A percentile compares a stretch with the other conserved stretches of the same genome.
Evolutionary conservation across 2,113 vertebrate species (phyloP).

Genomic region (Synodontis membranacea): DNA sequence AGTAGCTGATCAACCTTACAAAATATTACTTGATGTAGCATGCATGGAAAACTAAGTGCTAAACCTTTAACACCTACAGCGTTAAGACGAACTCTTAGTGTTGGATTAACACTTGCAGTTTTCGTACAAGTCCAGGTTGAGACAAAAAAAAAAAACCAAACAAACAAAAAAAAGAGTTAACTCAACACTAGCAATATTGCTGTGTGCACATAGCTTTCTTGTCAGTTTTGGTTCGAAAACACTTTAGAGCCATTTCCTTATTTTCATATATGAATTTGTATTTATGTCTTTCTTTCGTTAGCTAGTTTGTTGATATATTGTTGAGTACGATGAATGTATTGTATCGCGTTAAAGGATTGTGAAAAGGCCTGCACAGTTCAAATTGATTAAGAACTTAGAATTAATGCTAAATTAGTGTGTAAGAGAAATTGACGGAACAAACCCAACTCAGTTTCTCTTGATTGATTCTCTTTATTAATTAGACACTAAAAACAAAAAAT

Average conservation of each 20-base stretch:
- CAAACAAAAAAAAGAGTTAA: too few species aligned
- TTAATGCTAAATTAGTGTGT: too few species aligned
- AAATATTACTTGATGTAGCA: conserved; percentile 39
- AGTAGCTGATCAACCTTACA: conserved; percentile 11
- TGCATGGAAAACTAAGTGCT: conserved; percentile 26
- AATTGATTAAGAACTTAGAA: not conserved
- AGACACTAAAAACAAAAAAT: conserved; percentile 30
- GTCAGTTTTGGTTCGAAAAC: conserved; percentile 33
- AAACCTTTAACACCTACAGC: not conserved
- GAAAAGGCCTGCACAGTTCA: conserved; percentile 15
- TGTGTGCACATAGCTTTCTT: not conserved
- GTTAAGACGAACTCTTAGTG: not conserved
- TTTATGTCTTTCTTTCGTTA: conserved; percentile 55
- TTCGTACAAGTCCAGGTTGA: not conserved
- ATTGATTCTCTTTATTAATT: too few species aligned
- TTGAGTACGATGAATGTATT: conserved; percentile 65
- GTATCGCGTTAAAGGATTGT: not conserved
- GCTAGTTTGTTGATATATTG: conserved; percentile 50
- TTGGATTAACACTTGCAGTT: not conserved
- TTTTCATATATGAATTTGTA: not conserved
- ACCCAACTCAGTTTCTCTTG: not conserved
- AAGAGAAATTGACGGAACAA: not conserved
- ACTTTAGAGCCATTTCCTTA: conserved; percentile 38
- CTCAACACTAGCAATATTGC: conserved; percentile 1
- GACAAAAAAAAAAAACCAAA: too few species aligned